phyloP scores from a whole-genome alignment of 2,888 invertebrate genomes.

The Caenorhabditis drosophilae region DNA sequence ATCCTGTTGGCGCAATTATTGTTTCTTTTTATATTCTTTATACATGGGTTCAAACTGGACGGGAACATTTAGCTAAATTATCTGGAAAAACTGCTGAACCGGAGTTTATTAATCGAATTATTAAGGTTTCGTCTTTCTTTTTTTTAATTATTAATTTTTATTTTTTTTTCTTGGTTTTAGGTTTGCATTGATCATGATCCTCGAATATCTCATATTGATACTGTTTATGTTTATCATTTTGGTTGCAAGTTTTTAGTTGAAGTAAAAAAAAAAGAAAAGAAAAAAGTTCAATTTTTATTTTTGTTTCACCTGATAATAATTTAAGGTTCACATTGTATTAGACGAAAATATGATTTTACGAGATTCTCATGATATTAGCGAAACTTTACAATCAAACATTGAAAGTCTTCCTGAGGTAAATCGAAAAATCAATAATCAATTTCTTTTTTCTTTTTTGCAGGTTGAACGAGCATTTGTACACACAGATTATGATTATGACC shows the following conservation, averaged over 20 bases:
- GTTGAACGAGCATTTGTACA: constrained; percentile 73
- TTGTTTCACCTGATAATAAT: too few relatives aligned
- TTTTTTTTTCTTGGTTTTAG: neutral
- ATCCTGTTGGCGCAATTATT: constrained; percentile 72
- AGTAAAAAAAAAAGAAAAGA: too few relatives aligned
- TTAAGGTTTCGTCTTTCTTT: constrained; percentile 46
- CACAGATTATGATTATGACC: constrained; percentile 72
- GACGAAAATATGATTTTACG: constrained; percentile 70
- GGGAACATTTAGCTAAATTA: constrained; percentile 65
- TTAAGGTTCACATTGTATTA: constrained; percentile 70
- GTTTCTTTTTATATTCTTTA: constrained; percentile 71
- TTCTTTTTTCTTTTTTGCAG: constrained; percentile 20
- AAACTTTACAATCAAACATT: constrained; percentile 71
- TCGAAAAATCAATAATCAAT: neutral
- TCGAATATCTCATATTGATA: constrained; percentile 70
- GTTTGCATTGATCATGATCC: constrained; percentile 62
- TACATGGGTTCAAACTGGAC: constrained; percentile 70
- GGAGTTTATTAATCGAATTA: constrained; percentile 57
- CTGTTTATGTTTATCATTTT: constrained; percentile 73
- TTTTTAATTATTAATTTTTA: neutral
- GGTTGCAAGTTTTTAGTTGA: constrained; percentile 71
- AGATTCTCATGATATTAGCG: constrained; percentile 72
- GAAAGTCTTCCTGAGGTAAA: constrained; percentile 69
- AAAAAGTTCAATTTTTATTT: too few relatives aligned
- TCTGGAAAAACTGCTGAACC: constrained; percentile 9